phyloP scores from a whole-genome alignment of 2,113 vertebrate species.

The Callipepla californica region DNA sequence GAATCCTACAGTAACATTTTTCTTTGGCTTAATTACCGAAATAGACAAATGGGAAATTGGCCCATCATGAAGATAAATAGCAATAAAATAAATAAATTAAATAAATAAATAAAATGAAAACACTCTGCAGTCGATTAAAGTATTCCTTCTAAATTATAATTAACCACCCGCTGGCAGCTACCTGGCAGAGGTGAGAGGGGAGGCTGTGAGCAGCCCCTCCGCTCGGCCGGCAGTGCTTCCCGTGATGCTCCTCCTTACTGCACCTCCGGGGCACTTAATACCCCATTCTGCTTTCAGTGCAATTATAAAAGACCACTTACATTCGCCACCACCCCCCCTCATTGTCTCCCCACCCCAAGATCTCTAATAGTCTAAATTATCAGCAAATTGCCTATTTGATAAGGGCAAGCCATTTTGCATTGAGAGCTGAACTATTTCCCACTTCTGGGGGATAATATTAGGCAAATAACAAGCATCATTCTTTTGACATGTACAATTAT shows the following conservation, averaged over 20 bases:
- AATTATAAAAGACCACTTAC: conserved; percentile 78
- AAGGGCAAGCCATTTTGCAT: conserved; percentile 78
- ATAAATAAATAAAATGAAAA: not conserved
- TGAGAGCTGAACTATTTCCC: conserved; percentile 75
- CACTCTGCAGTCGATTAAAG: conserved; percentile 48
- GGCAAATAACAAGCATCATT: conserved; percentile 81
- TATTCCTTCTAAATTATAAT: conserved; percentile 72
- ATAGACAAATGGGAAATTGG: conserved; percentile 75
- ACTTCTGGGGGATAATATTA: conserved; percentile 79
- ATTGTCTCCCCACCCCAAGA: conserved; percentile 69
- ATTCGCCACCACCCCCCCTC: not conserved
- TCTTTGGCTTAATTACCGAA: conserved; percentile 76
- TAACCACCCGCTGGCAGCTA: conserved; percentile 74
- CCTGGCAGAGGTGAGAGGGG: conserved; percentile 71
- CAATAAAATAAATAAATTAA: conserved; percentile 21
- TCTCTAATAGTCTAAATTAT: conserved; percentile 77
- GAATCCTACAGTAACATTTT: conserved; percentile 70
- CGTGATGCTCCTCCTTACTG: conserved; percentile 48
- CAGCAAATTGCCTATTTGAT: conserved; percentile 78
- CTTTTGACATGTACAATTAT: conserved; percentile 83
- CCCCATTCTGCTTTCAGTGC: conserved; percentile 72
- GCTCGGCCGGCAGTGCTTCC: conserved; percentile 27
- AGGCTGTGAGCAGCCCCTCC: conserved; percentile 31
- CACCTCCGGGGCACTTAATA: conserved; percentile 58
- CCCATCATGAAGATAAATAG: conserved; percentile 80